Evolutionary conservation across 2,113 vertebrate species (phyloP), one percentile per base, ranked within the genome.

Genomic region (Hydrolagus affinis): DNA sequence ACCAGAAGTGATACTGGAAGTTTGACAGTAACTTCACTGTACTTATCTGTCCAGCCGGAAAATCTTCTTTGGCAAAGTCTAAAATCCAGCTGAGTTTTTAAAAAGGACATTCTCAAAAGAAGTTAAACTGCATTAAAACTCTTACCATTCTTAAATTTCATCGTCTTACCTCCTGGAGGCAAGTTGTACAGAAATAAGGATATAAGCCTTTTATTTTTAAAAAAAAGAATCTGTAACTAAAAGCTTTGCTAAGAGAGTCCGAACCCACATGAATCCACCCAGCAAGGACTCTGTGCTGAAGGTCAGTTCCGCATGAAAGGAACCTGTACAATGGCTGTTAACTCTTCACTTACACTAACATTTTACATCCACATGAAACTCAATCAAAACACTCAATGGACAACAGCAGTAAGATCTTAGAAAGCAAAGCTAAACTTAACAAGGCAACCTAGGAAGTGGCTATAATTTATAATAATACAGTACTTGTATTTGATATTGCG

Each of bases 21-120:
- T 86, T 70, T 59, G 86, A 88, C 86, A 88, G 70, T 88, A 91
- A 89, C 17, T 0, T 44, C 57, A 87, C 60, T 74, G 83, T 88
- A 85, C 86, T 83, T 0, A 0, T 83, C 86, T 87, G 88, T 30
- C 89, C 89, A 90, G 85, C 86, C 0, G 1, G 87, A 91, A 92
- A 92, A 91, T 59, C 85, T 56, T 88, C 88, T 87, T 87, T 88
- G 87, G 87, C 86, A 88, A 66, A 44, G 14, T 75, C 17, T 75
- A 17, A 44, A 83, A 68, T 83, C 78, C 30, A 30, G 78, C 78
- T 83, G 25, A 12, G 62, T 21, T 10, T 66, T 32, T 21, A 32
- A 66, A 66, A 68, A 32, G 78, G 60, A 64, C 60, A 83, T 30
- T 30, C 30, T 83, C 14, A 78, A 66, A 66, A 75, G 32, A 83